Conservation (phyloP, 2,113 vertebrate genomes). For the Setophaga coronata region DNA sequence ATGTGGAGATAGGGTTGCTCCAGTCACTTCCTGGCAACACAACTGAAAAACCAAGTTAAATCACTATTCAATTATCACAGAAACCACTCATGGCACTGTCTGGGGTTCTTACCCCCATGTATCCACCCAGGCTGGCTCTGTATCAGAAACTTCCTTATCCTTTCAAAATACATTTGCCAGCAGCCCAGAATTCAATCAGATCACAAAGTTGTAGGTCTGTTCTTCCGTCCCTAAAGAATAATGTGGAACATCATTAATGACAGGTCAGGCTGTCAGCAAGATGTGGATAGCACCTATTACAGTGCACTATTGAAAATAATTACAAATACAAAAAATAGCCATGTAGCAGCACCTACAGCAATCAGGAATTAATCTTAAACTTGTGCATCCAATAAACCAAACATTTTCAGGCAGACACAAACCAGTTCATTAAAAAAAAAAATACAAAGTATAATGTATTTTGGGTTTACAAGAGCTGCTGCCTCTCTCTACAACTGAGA, state of each 20-base stretch:
- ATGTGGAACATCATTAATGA: not conserved
- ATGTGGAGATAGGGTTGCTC: not conserved
- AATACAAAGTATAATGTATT: not conserved
- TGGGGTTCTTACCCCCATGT: not conserved
- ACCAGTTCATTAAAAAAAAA: not conserved
- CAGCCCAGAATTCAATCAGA: not conserved
- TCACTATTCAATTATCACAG: not conserved
- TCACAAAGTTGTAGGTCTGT: not conserved
- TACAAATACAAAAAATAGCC: not conserved
- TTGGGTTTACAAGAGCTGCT: not conserved
- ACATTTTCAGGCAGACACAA: not conserved
- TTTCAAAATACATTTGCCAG: not conserved
- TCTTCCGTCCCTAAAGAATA: not conserved
- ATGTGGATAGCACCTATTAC: not conserved
- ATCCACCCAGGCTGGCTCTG: not conserved
- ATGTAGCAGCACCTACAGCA: not conserved
- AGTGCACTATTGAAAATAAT: not conserved
- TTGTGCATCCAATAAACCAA: not conserved
- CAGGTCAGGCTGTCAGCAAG: accelerated
- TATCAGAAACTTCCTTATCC: not conserved
- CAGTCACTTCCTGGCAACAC: not conserved
- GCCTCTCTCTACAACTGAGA: not conserved
- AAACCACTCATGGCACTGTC: not conserved
- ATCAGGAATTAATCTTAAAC: not conserved
- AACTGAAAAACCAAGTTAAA: not conserved